Conservation (phyloP, 2,888 invertebrate genomes). For the Caenorhabditis sp. region DNA sequence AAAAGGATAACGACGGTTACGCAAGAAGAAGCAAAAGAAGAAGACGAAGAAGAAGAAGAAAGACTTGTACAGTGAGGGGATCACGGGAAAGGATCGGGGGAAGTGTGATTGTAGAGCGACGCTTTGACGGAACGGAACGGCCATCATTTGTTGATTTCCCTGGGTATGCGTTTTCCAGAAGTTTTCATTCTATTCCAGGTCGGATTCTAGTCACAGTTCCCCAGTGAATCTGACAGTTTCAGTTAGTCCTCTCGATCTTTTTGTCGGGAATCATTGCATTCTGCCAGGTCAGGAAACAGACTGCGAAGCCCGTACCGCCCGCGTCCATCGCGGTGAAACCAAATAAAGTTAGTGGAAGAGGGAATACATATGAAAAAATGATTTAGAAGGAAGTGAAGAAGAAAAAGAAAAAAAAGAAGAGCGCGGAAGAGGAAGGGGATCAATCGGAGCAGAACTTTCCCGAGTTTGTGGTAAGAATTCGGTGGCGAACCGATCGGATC, state of each 20-base stretch:
- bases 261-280: not conserved
- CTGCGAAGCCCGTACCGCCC: too few relatives aligned
- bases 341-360: too few relatives aligned
- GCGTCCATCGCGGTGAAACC: too few relatives aligned
- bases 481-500: not conserved
- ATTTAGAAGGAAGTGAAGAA: not conserved
- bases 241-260: not conserved
- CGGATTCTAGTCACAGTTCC: not conserved
- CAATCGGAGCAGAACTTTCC: not conserved
- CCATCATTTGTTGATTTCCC: too few relatives aligned
- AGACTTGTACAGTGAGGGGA: not conserved
- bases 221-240: not conserved
- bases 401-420: not conserved
- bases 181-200: not conserved
- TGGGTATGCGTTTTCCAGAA: too few relatives aligned
- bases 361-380: not conserved
- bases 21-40: conserved; percentile 13
- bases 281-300: not conserved
- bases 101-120: not conserved
- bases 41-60: not conserved
- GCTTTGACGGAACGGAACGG: not conserved
- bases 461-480: conserved; percentile 23
- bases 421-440: not conserved
- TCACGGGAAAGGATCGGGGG: too few relatives aligned
- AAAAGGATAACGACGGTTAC: conserved; percentile 14